Evolutionary conservation across 2,113 vertebrate species (phyloP).

Genomic region (Peromyscus maniculatus): DNA sequence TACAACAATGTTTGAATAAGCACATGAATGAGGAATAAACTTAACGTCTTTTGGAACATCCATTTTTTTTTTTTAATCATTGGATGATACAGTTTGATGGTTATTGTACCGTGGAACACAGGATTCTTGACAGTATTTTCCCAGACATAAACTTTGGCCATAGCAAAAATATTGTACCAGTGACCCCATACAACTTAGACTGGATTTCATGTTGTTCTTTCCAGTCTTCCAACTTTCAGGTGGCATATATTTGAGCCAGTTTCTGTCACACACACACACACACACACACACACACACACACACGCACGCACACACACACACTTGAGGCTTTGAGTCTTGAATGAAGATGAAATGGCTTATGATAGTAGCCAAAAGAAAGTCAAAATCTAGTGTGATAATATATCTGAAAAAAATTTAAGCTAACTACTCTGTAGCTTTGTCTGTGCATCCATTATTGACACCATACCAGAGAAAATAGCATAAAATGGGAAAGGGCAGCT

Average conservation of each 20-base stretch:
- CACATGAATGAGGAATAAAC: not conserved
- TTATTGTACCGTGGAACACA: too few species aligned
- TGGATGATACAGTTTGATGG: not conserved
- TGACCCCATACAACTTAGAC: not conserved
- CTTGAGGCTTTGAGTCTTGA: not conserved
- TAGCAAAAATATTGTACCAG: not conserved
- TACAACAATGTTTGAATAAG: too few species aligned
- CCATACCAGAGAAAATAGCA: not conserved
- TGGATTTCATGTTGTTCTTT: not conserved
- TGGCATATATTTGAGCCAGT: not conserved
- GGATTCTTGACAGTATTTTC: too few species aligned
- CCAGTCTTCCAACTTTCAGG: not conserved
- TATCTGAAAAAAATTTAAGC: not conserved
- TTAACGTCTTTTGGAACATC: not conserved
- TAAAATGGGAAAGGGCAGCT: not conserved
- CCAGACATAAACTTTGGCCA: not conserved
- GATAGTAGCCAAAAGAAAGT: not conserved
- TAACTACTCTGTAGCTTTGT: not conserved
- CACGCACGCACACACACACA: not conserved
- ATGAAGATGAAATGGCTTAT: not conserved
- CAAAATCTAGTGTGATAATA: not conserved
- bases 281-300: not conserved
- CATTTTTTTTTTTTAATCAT: not conserved
- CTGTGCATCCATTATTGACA: not conserved
- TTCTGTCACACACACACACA: not conserved